phyloP scores from a whole-genome alignment of 1,140 invertebrate genomes.

The Drosophila repletoides region DNA sequence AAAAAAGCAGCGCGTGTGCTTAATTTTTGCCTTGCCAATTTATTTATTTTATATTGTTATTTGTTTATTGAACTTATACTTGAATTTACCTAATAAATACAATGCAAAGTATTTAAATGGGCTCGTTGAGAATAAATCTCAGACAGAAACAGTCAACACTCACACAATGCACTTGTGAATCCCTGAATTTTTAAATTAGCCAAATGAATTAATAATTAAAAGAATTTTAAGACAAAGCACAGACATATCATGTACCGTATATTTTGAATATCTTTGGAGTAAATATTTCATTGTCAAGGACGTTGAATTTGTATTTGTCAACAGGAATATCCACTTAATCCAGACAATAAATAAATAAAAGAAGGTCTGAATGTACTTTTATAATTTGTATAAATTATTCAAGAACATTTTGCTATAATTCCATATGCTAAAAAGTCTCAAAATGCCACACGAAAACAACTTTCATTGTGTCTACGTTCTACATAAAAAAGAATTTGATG shows the following conservation, averaged over 20 bases:
- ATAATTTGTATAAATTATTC: too few species aligned
- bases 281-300: background rate
- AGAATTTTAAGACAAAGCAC: background rate
- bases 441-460: too few species aligned
- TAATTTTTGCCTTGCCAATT: background rate
- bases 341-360: background rate
- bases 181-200: background rate
- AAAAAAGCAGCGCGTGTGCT: background rate
- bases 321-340: background rate
- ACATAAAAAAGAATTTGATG: background rate
- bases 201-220: slow-evolving; percentile 14
- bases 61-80: slow-evolving; percentile 17
- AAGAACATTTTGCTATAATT: too few species aligned
- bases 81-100: slow-evolving; percentile 35
- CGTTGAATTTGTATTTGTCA: background rate
- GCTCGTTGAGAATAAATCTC: slow-evolving; percentile 13
- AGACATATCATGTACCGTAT: too few species aligned
- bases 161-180: slow-evolving; percentile 18
- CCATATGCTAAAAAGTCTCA: too few species aligned
- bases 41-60: background rate
- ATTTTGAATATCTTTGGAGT: background rate
- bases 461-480: background rate
- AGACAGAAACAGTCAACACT: slow-evolving; percentile 46
- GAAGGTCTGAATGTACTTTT: too few species aligned
- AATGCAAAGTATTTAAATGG: slow-evolving; percentile 44